Conservation (phyloP, 2,888 invertebrate species). For the Cataglyphis cursor region DNA sequence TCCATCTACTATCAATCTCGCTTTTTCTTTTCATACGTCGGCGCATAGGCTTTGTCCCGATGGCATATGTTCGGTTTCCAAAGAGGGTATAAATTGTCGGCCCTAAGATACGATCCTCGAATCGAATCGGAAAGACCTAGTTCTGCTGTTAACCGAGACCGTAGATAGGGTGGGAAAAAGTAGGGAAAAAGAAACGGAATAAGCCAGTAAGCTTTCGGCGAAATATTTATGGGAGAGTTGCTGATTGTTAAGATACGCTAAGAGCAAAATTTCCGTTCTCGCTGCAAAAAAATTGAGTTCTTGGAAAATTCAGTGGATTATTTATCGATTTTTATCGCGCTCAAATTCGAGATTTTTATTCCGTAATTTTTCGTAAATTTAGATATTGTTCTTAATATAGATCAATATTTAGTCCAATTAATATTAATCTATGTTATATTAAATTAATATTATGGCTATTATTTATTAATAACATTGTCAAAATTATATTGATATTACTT, state of each 20-base stretch:
- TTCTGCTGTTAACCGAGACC: slow-evolving; percentile 18
- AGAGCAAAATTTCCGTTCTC: slow-evolving; percentile 30
- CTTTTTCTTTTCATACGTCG: slow-evolving; percentile 51
- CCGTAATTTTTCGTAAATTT: background rate
- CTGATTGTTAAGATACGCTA: slow-evolving; percentile 31
- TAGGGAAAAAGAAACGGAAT: background rate
- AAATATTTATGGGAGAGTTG: slow-evolving; percentile 7
- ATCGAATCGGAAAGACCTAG: slow-evolving; percentile 66
- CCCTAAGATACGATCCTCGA: slow-evolving; percentile 68
- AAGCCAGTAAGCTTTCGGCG: background rate
- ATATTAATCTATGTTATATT: slow-evolving; percentile 3
- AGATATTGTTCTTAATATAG: background rate
- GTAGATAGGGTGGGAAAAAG: background rate
- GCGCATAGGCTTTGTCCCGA: slow-evolving; percentile 41
- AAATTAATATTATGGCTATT: background rate
- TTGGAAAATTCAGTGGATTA: slow-evolving; percentile 31
- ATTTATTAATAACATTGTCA: background rate
- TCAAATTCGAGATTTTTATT: slow-evolving; percentile 26
- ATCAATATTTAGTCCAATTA: slow-evolving; percentile 11
- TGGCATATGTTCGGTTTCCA: slow-evolving; percentile 36
- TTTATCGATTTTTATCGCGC: background rate
- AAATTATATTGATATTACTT: background rate
- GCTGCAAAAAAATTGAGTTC: background rate
- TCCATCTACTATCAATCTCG: slow-evolving; percentile 56
- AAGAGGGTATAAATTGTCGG: slow-evolving; percentile 71